phyloP scores from a whole-genome alignment of 2,797 vertebrate genomes.

The Liparis tanakae region DNA sequence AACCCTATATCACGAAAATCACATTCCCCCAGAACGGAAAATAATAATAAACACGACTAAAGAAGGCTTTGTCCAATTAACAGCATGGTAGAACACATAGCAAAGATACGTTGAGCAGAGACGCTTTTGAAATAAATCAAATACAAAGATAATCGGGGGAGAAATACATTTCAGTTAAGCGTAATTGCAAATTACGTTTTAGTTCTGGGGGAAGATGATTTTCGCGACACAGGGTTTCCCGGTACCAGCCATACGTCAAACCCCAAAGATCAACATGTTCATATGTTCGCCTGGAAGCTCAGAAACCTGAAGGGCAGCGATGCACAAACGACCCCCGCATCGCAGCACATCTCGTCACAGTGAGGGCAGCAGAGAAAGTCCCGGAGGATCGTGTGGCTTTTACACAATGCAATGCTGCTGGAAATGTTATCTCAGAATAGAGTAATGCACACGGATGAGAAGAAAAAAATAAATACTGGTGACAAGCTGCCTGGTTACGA shows the following conservation, averaged over 20 bases:
- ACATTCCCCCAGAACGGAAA: too few species aligned
- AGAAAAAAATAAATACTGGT: constrained; percentile 5
- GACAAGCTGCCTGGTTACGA: constrained; percentile 38
- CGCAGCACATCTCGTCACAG: constrained; percentile 40
- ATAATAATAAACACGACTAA: too few species aligned
- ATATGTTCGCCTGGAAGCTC: constrained; percentile 24
- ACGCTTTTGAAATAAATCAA: too few species aligned
- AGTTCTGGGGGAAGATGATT: too few species aligned
- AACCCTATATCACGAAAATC: too few species aligned
- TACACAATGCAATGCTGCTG: constrained; percentile 38
- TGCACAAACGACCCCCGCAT: constrained; percentile 33
- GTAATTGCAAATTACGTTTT: too few species aligned
- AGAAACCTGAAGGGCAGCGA: constrained; percentile 41
- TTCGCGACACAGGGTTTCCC: too few species aligned
- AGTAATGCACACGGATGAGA: constrained; percentile 10
- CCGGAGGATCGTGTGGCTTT: constrained; percentile 59
- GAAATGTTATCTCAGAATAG: constrained; percentile 62
- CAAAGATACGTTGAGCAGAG: too few species aligned
- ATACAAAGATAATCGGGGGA: too few species aligned
- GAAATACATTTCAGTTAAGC: too few species aligned
- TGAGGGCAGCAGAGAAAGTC: not conserved
- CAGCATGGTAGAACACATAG: too few species aligned
- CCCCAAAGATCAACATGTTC: constrained; percentile 35
- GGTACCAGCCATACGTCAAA: constrained; percentile 23
- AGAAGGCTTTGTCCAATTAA: too few species aligned